Percentiles rank a stretch among this genome's conserved stretches.
phyloP scores from a whole-genome alignment of 2,113 vertebrate species.

The Nanorana parkeri region DNA sequence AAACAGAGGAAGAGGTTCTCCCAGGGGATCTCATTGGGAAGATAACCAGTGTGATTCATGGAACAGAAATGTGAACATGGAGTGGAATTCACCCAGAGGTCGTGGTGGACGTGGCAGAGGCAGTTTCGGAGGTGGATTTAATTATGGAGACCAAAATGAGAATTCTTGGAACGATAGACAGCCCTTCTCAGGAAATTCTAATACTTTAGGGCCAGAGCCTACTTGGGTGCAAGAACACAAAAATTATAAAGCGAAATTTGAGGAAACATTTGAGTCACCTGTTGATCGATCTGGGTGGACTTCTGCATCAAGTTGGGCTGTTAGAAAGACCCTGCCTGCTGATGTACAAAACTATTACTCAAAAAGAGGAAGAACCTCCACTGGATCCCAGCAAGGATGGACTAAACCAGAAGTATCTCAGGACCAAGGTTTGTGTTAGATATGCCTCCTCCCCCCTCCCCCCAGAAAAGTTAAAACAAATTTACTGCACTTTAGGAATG shows the following conservation, averaged over 20 bases:
- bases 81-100: constrained; percentile 77
- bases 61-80: constrained; percentile 74
- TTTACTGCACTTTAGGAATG: no score
- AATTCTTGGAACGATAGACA: constrained; percentile 86
- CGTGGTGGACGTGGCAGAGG: constrained; percentile 76
- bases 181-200: constrained; percentile 86
- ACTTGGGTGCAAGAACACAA: constrained; percentile 87
- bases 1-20: constrained; percentile 71
- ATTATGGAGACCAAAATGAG: constrained; percentile 79
- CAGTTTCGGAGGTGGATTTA: constrained; percentile 70
- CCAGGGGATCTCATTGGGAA: constrained; percentile 77
- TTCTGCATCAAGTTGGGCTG: constrained; percentile 94
- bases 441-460: no score
- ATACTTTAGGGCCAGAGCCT: constrained; percentile 83
- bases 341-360: constrained; percentile 98
- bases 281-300: constrained; percentile 96
- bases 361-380: constrained; percentile 82
- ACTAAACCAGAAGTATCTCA: constrained; percentile 82
- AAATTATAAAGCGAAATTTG: constrained; percentile 79
- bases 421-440: constrained; percentile 77
- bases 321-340: constrained; percentile 91
- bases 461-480: no score
- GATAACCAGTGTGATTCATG: constrained; percentile 78
- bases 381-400: constrained; percentile 81
- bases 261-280: constrained; percentile 80